Percentiles rank a stretch among this genome's conserved stretches.
Evolutionary conservation across 2,888 invertebrate genomes (phyloP).

Genomic region (Cerastis leucographa): DNA sequence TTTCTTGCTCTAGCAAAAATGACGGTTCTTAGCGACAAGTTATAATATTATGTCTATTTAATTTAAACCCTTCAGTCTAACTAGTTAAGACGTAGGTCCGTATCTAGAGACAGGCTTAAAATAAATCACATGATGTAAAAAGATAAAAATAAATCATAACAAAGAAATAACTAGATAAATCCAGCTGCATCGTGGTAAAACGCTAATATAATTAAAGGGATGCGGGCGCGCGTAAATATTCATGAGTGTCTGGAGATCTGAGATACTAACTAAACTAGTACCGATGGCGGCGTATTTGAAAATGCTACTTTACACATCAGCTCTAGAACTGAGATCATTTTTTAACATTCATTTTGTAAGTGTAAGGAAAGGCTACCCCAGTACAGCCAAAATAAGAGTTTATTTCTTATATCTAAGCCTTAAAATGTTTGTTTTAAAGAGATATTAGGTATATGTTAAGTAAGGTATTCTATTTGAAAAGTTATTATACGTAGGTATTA

Average conservation of each 20-base stretch:
- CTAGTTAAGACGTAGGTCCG: background rate
- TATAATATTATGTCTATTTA: background rate
- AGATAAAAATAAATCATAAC: background rate
- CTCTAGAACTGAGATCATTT: background rate
- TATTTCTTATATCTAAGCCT: background rate
- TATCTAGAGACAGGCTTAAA: background rate
- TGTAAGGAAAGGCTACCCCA: background rate
- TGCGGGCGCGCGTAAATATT: conserved; percentile 32
- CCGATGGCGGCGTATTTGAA: background rate
- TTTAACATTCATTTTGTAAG: no score
- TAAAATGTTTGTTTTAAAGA: background rate
- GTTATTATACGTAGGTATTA: no score
- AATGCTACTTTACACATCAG: conserved; percentile 5
- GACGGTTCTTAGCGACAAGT: background rate
- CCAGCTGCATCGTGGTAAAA: conserved; percentile 43
- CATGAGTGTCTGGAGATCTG: conserved; percentile 35
- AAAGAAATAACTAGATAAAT: conserved; percentile 46
- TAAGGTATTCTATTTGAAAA: no score
- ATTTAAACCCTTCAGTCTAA: background rate
- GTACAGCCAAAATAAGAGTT: background rate
- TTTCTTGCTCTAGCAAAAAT: background rate
- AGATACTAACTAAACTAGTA: conserved; percentile 25
- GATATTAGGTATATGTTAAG: no score
- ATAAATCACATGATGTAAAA: background rate
- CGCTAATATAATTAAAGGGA: conserved; percentile 40